Evolutionary conservation across 2,888 invertebrate genomes (phyloP).

Genomic region (Aporophyla lueneburgensis): DNA sequence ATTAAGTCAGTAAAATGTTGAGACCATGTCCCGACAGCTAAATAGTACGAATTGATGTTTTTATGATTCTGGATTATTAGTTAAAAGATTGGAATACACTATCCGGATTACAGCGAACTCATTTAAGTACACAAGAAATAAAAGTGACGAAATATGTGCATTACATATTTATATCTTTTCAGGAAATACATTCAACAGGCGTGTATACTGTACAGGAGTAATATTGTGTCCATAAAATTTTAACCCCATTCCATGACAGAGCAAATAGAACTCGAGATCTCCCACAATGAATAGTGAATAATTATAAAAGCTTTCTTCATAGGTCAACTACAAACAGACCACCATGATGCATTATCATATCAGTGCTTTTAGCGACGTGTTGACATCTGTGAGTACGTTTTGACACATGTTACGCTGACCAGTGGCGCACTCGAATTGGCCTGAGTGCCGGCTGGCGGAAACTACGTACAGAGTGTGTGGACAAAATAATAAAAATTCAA

Average conservation of each 20-base stretch:
- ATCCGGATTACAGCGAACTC: not conserved
- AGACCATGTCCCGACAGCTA: not conserved
- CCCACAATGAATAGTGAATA: conserved; percentile 10
- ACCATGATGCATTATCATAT: conserved; percentile 62
- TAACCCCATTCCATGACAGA: not conserved
- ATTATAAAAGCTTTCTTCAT: conserved; percentile 31
- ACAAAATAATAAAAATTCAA: conserved; percentile 30
- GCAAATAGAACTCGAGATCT: conserved; percentile 9
- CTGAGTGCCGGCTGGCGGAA: conserved; percentile 41
- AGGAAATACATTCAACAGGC: not conserved
- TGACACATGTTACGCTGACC: conserved; percentile 63
- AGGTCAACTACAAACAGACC: conserved; percentile 48
- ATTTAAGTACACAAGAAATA: not conserved
- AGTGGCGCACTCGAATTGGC: conserved; percentile 50
- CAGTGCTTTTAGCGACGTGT: conserved; percentile 60
- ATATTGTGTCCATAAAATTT: not conserved
- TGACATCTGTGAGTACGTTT: conserved; percentile 60
- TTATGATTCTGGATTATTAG: not conserved
- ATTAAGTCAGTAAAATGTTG: not conserved
- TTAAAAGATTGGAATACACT: not conserved
- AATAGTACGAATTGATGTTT: not conserved
- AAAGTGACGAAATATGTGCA: not conserved
- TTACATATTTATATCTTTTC: not conserved
- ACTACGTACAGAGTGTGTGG: conserved; percentile 54
- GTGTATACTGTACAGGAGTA: too few relatives aligned